Conservation (phyloP, 1,140 invertebrate species). For the Sitophilus oryzae region DNA sequence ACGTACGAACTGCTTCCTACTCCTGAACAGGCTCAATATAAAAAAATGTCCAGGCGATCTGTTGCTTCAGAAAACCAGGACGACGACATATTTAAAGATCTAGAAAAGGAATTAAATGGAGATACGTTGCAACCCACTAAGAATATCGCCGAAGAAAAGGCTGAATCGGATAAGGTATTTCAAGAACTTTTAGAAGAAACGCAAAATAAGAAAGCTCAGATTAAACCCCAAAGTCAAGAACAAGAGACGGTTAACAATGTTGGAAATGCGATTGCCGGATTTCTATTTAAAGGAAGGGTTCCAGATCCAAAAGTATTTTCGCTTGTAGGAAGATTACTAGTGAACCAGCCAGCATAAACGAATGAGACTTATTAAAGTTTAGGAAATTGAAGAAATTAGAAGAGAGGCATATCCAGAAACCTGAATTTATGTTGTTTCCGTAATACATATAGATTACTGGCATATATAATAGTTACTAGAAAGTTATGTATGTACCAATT, state of each 20-base stretch:
- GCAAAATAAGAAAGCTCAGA: not conserved
- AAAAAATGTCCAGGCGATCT: constrained; percentile 25
- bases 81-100: constrained; percentile 30
- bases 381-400: not conserved
- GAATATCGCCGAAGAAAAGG: constrained; percentile 25
- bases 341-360: not conserved
- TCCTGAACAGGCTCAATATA: constrained; percentile 23
- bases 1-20: constrained; percentile 16
- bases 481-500: not conserved
- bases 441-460: not conserved
- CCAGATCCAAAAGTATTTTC: constrained; percentile 10
- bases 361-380: too few species aligned
- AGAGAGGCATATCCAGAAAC: not conserved
- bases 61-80: constrained; percentile 21
- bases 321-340: constrained; percentile 7
- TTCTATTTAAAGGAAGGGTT: constrained; percentile 10
- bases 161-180: constrained; percentile 35
- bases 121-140: constrained; percentile 7
- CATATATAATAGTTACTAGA: not conserved
- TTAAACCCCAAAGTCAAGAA: constrained; percentile 11
- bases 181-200: constrained; percentile 37
- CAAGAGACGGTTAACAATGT: constrained; percentile 13
- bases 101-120: constrained; percentile 29
- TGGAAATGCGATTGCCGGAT: constrained; percentile 8
- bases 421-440: not conserved